phyloP scores from a whole-genome alignment of 1,140 invertebrate genomes.

The Melipona quadrifasciata region DNA sequence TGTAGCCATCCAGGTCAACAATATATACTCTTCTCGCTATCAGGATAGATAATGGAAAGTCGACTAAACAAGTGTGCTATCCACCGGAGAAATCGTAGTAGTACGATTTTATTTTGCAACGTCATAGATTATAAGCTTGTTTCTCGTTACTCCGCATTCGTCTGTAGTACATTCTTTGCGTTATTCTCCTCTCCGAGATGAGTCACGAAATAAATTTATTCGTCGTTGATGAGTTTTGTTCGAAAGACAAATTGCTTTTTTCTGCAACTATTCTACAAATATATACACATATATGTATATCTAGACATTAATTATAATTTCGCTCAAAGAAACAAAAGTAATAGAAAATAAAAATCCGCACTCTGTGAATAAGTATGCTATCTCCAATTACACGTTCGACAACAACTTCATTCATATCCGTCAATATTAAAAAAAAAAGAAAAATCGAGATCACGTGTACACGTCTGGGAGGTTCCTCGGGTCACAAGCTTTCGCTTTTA shows the following conservation, averaged over 20 bases:
- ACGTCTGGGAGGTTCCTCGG: neutral
- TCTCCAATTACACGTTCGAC: neutral
- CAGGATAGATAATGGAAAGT: constrained; percentile 66
- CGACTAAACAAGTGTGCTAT: constrained; percentile 68
- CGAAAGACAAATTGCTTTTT: neutral
- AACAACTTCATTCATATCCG: neutral
- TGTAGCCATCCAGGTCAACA: constrained; percentile 72
- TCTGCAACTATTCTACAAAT: neutral
- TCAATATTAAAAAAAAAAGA: neutral
- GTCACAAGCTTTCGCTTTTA: constrained; percentile 30
- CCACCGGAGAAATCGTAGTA: constrained; percentile 11
- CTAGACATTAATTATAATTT: neutral
- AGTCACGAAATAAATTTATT: neutral
- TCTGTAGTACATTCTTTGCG: constrained; percentile 21
- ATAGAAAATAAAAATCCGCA: no score
- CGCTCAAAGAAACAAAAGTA: no score
- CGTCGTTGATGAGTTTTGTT: neutral
- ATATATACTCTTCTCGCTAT: constrained; percentile 58
- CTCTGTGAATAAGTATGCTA: no score
- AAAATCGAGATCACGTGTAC: neutral
- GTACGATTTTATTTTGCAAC: constrained; percentile 68
- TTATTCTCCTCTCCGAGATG: neutral
- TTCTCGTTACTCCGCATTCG: constrained; percentile 16
- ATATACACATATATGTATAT: no score
- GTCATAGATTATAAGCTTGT: constrained; percentile 68